Base-by-base conservation (phyloP, 2,888 invertebrate species). In the Parnassius orleans region DNA sequence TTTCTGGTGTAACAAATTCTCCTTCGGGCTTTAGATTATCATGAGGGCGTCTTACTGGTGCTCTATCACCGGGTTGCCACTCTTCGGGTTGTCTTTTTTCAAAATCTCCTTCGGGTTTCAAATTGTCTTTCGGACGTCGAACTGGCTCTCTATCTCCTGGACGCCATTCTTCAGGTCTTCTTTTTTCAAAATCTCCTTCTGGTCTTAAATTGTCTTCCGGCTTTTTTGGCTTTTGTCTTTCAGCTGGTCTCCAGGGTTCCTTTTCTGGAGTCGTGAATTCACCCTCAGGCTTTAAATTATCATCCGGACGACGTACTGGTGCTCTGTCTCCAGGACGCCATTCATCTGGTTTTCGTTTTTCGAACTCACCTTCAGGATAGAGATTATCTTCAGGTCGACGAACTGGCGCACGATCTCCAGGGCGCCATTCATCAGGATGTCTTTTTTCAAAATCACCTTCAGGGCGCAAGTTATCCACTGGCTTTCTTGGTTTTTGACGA, bases 391-490 rank as follows among this genome's bases (percentile, higher is more conserved):
- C 84, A 1, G 92, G 93, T 58, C 77, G 83, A 44, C 77, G 78
- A 15, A 83, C 78, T 5, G 81, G 79, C 50, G 84, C 84, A 56
- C 86, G 82, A 62, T 93, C 93, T 12, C 84, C 92, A 1, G 93
- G 93, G 11, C 77, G 79, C 83, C 89, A 93, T 69, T 87, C 80
- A 62, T 90, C 83, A 59, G 83, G 87, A 44, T 77, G 76, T 46
- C 83, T 82, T 65, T 77, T 85, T 66, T 92, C 92, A 62, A 93
- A 93, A 19, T 92, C 83, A 47, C 92, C 88, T 75, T 93, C 94
- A 0, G 93, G 93, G 84, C 89, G 67, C 0, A 95, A 79, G 70
- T 95, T 95, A 70, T 95, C 95, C 61, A 87, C 83, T 0, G 90
- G 87, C 2, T 79, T 85, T 1, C 78, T 87, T n/a, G 80, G 86